phyloP scores from a whole-genome alignment of 2,113 vertebrate species.

The Vidua chalybeata region DNA sequence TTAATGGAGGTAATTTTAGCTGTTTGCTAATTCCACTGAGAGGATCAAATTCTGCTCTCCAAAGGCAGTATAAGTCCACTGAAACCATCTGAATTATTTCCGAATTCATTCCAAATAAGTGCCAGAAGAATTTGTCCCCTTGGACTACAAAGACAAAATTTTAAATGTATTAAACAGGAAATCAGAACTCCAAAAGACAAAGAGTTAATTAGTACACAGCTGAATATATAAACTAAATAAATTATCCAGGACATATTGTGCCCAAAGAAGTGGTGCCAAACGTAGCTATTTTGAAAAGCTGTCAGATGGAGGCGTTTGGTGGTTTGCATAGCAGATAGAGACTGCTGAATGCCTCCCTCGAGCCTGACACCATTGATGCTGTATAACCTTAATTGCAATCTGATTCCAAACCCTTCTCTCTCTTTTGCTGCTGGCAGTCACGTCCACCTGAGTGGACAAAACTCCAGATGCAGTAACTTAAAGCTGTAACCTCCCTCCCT shows the following conservation, averaged over 20 bases:
- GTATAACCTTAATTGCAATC: neutral
- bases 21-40: neutral
- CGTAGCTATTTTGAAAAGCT: slow-evolving; percentile 52
- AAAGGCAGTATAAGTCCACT: neutral
- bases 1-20: neutral
- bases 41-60: neutral
- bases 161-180: neutral
- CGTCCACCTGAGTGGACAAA: slow-evolving; percentile 31
- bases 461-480: slow-evolving; percentile 41
- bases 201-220: slow-evolving; percentile 40
- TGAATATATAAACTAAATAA: slow-evolving; percentile 36
- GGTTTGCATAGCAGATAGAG: slow-evolving; percentile 30
- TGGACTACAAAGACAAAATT: neutral
- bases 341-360: neutral
- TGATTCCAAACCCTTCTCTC: neutral
- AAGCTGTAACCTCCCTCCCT: neutral
- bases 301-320: slow-evolving; percentile 36
- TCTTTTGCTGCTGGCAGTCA: neutral
- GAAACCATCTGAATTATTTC: neutral
- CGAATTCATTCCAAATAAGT: neutral
- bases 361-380: neutral
- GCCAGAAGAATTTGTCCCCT: neutral
- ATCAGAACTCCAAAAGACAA: slow-evolving; percentile 31
- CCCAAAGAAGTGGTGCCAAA: slow-evolving; percentile 55
- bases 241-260: slow-evolving; percentile 43